A percentile compares a stretch with the other conserved stretches of the same genome.
Evolutionary conservation across 2,797 vertebrate species (phyloP).

Genomic region (Ctenochaetus hawaiiensis): DNA sequence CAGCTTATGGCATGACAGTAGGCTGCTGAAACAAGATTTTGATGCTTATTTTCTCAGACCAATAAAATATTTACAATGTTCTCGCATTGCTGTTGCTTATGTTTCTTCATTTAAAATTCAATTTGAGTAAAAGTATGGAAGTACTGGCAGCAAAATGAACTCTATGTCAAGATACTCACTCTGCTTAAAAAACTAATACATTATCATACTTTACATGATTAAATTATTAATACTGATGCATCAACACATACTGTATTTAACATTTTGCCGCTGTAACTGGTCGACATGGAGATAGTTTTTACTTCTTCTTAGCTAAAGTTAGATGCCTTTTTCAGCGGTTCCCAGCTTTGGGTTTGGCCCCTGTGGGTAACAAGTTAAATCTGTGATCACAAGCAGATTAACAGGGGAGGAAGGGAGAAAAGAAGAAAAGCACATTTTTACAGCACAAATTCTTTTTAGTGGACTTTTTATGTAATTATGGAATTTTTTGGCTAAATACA

Average conservation of each 20-base stretch:
- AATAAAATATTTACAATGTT: slow-evolving; percentile 29
- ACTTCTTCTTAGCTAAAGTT: not conserved
- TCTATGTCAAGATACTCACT: not conserved
- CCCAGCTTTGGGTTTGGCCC: not conserved
- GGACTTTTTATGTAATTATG: not conserved
- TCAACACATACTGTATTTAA: not conserved
- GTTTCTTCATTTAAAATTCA: not conserved
- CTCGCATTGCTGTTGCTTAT: not conserved
- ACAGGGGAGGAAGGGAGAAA: not conserved
- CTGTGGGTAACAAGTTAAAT: not conserved
- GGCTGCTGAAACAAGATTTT: slow-evolving; percentile 9
- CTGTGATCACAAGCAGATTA: not conserved
- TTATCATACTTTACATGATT: not conserved
- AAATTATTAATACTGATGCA: not conserved
- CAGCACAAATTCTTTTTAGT: not conserved
- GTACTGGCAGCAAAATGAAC: not conserved
- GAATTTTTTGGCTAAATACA: not conserved
- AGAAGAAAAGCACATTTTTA: not conserved
- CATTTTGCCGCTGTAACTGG: not conserved
- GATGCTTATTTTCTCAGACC: slow-evolving; percentile 30
- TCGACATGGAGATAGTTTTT: not conserved
- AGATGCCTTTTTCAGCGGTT: not conserved
- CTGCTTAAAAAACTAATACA: slow-evolving; percentile 1
- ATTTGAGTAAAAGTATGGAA: not conserved
- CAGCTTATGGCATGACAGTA: slow-evolving; percentile 36